Conservation (phyloP, 2,888 invertebrate genomes). For the Erebia aethiops region DNA sequence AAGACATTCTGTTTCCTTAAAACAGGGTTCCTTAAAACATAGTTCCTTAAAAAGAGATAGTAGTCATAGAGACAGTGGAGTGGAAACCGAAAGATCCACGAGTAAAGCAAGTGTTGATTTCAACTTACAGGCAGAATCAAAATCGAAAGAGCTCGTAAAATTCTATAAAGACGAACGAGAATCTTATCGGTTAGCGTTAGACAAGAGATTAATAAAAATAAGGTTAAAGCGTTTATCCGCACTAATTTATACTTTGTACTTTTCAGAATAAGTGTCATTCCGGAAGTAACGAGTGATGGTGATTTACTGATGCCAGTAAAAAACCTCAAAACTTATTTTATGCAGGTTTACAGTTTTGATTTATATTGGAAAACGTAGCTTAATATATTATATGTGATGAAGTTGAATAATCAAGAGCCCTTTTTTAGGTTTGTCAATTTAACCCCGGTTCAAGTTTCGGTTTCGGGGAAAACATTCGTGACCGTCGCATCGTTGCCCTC, state of each 20-base stretch:
- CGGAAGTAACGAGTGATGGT: slow-evolving; percentile 37
- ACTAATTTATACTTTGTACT: background rate
- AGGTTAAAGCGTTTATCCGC: too few relatives aligned
- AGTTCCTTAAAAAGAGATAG: slow-evolving; percentile 40
- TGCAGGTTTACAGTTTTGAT: slow-evolving; percentile 60
- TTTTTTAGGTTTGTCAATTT: slow-evolving; percentile 80
- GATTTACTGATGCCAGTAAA: slow-evolving; percentile 35
- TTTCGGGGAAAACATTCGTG: slow-evolving; percentile 86
- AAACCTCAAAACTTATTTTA: slow-evolving; percentile 65
- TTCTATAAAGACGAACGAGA: slow-evolving; percentile 42
- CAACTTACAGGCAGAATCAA: slow-evolving; percentile 26
- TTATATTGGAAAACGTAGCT: background rate
- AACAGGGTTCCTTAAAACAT: slow-evolving; percentile 24
- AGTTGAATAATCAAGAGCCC: background rate
- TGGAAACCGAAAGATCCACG: background rate
- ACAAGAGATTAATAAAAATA: background rate
- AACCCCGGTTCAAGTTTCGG: slow-evolving; percentile 86
- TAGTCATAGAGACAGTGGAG: slow-evolving; percentile 31
- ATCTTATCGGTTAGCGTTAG: slow-evolving; percentile 50
- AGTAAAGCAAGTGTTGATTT: slow-evolving; percentile 40
- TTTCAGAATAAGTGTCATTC: slow-evolving; percentile 59
- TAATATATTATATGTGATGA: background rate
- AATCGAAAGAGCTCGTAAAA: slow-evolving; percentile 47
- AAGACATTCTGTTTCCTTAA: slow-evolving; percentile 18
- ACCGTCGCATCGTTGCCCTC: slow-evolving; percentile 86